A percentile compares a stretch with the other conserved stretches of the same genome.
These are phyloP conservation scores for Hemibagrus guttatus DNA, from an alignment of 2,797 vertebrate genomes.

Conservation along the genomic window DNA sequence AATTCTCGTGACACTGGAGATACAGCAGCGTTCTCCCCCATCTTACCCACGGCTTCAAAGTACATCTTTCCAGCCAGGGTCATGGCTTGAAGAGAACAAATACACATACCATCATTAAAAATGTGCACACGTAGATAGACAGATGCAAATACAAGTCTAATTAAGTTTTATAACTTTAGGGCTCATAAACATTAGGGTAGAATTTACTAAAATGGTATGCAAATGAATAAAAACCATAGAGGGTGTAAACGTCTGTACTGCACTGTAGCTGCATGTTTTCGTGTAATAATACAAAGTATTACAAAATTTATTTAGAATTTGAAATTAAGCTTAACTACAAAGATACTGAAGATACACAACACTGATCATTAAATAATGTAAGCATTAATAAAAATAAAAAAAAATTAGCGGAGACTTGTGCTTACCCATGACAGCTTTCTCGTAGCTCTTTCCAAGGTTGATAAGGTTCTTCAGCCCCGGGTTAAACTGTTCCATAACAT, in stretches of 20 bases:
- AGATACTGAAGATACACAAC: background rate
- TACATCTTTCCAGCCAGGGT: conserved; percentile 90
- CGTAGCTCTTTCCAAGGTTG: conserved; percentile 96
- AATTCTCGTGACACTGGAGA: conserved; percentile 95
- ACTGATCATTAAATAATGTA: background rate
- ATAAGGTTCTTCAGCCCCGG: conserved; percentile 94
- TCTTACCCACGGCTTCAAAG: conserved; percentile 93
- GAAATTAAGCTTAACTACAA: background rate
- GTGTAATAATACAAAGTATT: background rate
- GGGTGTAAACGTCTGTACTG: background rate
- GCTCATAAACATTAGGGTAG: background rate
- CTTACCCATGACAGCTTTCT: conserved; percentile 95
- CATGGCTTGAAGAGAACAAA: conserved; percentile 82
- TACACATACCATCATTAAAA: conserved; percentile 27
- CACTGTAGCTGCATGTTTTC: background rate
- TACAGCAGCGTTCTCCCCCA: conserved; percentile 89
- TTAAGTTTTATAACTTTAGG: background rate
- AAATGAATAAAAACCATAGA: background rate
- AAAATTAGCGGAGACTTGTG: background rate
- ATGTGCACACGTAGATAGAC: background rate
- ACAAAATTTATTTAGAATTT: background rate
- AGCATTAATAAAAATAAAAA: background rate
- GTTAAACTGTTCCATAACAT: conserved; percentile 99
- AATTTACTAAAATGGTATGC: background rate
- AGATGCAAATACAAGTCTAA: background rate